Evolutionary conservation across 2,888 invertebrate species (phyloP), one percentile per base, ranked within the genome.

Genomic region (Euplagia quadripunctaria): DNA sequence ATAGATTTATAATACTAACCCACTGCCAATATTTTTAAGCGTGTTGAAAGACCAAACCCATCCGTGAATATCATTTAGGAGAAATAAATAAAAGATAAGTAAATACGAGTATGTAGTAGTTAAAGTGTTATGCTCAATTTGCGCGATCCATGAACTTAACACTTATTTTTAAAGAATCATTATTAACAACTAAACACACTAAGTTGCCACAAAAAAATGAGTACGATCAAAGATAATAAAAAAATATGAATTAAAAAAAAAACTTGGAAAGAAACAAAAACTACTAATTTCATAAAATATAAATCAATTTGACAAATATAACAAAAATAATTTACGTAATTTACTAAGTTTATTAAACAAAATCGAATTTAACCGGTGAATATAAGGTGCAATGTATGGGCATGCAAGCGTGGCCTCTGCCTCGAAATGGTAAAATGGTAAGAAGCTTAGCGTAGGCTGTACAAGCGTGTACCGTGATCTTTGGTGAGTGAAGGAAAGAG

Each of bases 381-480:
- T 79, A 74, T 81, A 82, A 81, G 74, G 82, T 85, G 84, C 84
- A 77, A 83, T 85, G 82, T 74, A 81, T 83, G 82, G 72, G 80
- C 89, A 88, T 90, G 89, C 85, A 89, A 88, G 89, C 88, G 86
- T 86, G 85, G 67, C 65, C 43, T 64, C 66, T 81, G 81, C 83
- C 82, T 81, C 77, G 74, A 80, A 78, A 84, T 81, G 78, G 73
- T 84, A 79, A 75, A 81, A 79, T 75, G 80, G 85, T 85, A 81
- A 72, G 77, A 80, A 81, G 80, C 83, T 81, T 85, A 88, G 88
- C 88, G 67, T 71, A 87, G 85, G 86, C 86, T 85, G 84, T 87
- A 82, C 82, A 90, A 92, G 92, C 91, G 85, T 85, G 87, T 86
- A 61, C 76, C 74, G 79, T 83, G 82, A 76, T 78, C 75, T 72